phyloP scores from a whole-genome alignment of 2,888 invertebrate species.

The Troilus luridus region DNA sequence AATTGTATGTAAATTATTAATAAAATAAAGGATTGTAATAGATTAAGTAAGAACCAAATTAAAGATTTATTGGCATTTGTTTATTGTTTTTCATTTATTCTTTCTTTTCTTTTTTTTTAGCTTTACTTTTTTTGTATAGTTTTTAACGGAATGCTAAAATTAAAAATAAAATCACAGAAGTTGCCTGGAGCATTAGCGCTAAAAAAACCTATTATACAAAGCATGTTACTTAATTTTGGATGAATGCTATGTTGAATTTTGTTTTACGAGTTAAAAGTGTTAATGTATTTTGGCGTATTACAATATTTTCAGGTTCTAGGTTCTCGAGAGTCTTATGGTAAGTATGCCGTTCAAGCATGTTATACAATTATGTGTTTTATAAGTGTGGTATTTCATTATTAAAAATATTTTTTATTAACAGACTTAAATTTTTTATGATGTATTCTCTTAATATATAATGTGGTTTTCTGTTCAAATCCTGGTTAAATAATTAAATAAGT shows the following conservation, averaged over 20 bases:
- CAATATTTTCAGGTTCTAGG: constrained; percentile 2
- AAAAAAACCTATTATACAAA: background rate
- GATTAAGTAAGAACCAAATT: constrained; percentile 42
- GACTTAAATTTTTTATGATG: background rate
- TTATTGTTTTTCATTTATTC: background rate
- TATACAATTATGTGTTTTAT: background rate
- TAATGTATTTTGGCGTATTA: background rate
- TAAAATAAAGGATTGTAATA: constrained; percentile 30
- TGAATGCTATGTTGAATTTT: background rate
- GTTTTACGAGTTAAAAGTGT: background rate
- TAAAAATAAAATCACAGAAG: constrained; percentile 7
- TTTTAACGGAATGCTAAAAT: constrained; percentile 15
- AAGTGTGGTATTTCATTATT: background rate
- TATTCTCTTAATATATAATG: background rate
- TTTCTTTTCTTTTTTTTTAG: background rate
- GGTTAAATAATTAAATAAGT: background rate
- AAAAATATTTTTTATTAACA: background rate
- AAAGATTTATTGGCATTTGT: constrained; percentile 41
- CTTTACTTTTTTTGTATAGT: background rate
- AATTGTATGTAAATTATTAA: constrained; percentile 39
- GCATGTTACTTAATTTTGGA: constrained; percentile 50
- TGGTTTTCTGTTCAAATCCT: background rate
- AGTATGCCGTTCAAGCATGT: background rate
- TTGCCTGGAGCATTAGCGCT: constrained; percentile 47
- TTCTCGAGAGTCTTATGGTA: background rate